Base-by-base conservation (phyloP, 2,888 invertebrate species). In the Perdita meconis region DNA sequence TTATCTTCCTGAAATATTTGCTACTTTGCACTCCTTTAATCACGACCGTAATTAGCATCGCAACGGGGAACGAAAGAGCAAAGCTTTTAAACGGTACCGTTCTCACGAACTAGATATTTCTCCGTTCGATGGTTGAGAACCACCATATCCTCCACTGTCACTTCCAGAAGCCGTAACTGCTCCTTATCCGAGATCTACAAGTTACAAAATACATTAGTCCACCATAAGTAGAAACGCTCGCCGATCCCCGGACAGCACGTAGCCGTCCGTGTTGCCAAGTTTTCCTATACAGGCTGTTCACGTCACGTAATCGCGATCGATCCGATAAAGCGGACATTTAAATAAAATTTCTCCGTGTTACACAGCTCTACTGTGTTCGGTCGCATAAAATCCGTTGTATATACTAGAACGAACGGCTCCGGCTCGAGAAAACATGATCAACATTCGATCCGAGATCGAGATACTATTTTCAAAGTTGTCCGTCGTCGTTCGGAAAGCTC, bases 201-300 rank as follows among this genome's bases (percentile, higher is more conserved):
- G 68, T 79, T 65, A 79, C 78, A 69, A 80, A 71, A 75, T 66
- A 80, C 79, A 69, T 71, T 80, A 65, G 77, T 65, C 77, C 67
- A 30, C 75, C 67, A 57, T 76, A 73, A 78, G 69, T 57, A 73
- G 78, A 66, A 69, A 60, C 57, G 74, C 63, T 67, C 6, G 44
- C 40, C 61, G 71, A 71, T 75, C 60, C 59, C n/a, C 26, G 55
- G 34, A 50, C 71, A 24, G 30, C 34, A 19, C 8, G 38, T 30
- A 34, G 16, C 44, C 44, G 40, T 55, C 65, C 55, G 22, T 6
- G 56, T 24, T 36, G 30, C 34, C 26, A 30, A 16, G 40, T 50
- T 56, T 30, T 19, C 30, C 24, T 13, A 10, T 50, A 55, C 64
- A 70, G 70, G 53, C 64, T 38, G 50, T 60, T 47, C 75, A 47